Base-by-base conservation (phyloP, 64 coral and sea anemone species). In the Montipora cactus region DNA sequence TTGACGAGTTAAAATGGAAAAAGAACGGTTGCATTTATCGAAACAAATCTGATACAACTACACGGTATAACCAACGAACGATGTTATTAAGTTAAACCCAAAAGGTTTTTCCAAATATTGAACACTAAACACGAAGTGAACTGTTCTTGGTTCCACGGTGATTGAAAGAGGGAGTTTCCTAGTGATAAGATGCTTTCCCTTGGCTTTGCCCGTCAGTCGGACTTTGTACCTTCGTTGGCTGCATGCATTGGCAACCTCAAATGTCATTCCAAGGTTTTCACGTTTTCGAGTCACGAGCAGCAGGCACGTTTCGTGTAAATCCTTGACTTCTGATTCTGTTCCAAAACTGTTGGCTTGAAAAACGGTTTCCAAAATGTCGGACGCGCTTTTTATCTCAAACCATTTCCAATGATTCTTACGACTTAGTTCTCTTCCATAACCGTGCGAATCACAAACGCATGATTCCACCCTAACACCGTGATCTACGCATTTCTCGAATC, bases 101-200 rank as follows among this genome's bases (percentile, higher is more conserved):
- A 75, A 85, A 22, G 93, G 93, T 61, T 92, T 83, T 47, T 85
- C 61, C 11, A 92, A 55, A 37, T 98, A 90, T 58, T 95, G 91
- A 89, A 98, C 93, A 15, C 93, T 98, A 22, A 98, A 75, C 18
- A 95, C 21, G 59, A 98, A 98, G 23, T 98, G 84, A 82, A 98
- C 59, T 69, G 75, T 64, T 23, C 73, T 77, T 5, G 96, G 96
- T 79, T 84, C 68, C n/a, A 92, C 64, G 8, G 59, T 48, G 16
- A 95, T 88, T 55, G 79, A 74, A 14, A 94, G 53, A 1, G 96
- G 96, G 14, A 98, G 84, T 58, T 90, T 78, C 67, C 72, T 85
- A 1, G 96, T 95, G 46, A 93, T 75, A 1, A 91, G 18, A 7
- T 75, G 58, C 66, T 72, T 91, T 62, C 89, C 80, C 8, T 77